Conservation (phyloP, 2,113 vertebrate species). For the Pseudonaja textilis region DNA sequence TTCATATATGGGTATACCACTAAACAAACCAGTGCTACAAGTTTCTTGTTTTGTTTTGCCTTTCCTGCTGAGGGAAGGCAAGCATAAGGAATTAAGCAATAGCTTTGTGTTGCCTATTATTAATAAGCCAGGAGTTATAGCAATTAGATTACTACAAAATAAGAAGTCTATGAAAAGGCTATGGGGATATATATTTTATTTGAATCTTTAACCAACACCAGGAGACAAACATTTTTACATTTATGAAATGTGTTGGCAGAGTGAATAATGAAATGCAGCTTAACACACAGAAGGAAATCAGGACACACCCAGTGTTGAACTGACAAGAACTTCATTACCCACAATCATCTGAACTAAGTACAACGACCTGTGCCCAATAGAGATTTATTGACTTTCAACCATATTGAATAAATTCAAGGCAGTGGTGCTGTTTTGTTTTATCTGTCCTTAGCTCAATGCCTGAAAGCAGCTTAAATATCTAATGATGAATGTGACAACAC, state of each 20-base stretch:
- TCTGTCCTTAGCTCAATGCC: not conserved
- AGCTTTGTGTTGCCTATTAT: not conserved
- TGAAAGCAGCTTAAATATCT: not conserved
- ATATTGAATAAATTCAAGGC: not conserved
- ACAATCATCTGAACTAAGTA: not conserved
- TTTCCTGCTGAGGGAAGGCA: not conserved
- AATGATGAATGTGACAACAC: not conserved
- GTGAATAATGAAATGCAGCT: not conserved
- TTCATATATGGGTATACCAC: not conserved
- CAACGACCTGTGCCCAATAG: not conserved
- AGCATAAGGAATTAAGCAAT: not conserved
- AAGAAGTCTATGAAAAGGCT: not conserved
- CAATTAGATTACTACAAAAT: not conserved
- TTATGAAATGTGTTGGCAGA: not conserved
- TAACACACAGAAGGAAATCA: not conserved
- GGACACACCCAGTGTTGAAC: not conserved
- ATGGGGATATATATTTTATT: not conserved
- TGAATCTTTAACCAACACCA: not conserved
- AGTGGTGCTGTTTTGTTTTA: not conserved
- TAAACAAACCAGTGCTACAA: not conserved
- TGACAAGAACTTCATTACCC: not conserved
- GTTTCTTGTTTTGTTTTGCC: not conserved
- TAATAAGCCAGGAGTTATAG: not conserved
- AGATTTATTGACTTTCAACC: not conserved
- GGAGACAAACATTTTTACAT: no score